These are phyloP conservation scores for Neodiprion lecontei DNA, from an alignment of 1,140 invertebrate species.

Conservation along the genomic window DNA sequence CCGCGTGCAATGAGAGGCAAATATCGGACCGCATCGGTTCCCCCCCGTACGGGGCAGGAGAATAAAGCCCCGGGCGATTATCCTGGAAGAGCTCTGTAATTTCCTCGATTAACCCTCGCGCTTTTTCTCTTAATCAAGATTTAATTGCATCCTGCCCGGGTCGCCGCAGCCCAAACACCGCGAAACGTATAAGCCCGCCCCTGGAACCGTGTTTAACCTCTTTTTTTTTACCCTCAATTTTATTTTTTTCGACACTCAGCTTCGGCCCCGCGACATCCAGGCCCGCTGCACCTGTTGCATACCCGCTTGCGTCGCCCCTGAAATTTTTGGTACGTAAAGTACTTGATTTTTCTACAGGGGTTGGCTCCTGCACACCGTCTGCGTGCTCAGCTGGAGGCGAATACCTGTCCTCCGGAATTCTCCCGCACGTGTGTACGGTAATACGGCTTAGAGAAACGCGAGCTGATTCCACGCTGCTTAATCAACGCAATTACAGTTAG, in stretches of 20 bases:
- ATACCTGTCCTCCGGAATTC: background rate
- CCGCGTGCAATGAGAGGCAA: background rate
- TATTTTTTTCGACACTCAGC: background rate
- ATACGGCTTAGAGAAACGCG: no score
- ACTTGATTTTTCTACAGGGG: background rate
- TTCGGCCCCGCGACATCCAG: background rate
- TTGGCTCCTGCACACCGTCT: background rate
- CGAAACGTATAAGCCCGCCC: no score
- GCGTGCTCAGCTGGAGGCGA: background rate
- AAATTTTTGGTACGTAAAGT: background rate
- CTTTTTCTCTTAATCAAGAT: constrained; percentile 3
- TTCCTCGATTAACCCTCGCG: background rate
- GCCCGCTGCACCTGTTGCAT: background rate
- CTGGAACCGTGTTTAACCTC: background rate
- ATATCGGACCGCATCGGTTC: background rate
- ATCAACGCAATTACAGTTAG: background rate
- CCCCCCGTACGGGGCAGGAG: background rate
- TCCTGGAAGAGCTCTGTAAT: background rate
- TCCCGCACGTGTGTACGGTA: background rate
- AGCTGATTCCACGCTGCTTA: background rate
- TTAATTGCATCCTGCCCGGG: background rate
- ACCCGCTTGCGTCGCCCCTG: background rate
- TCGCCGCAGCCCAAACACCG: no score
- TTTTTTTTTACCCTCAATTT: background rate
- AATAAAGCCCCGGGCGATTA: background rate